Evolutionary conservation across 1,140 invertebrate species (phyloP).

Genomic region (Neocloeon triangulifer): DNA sequence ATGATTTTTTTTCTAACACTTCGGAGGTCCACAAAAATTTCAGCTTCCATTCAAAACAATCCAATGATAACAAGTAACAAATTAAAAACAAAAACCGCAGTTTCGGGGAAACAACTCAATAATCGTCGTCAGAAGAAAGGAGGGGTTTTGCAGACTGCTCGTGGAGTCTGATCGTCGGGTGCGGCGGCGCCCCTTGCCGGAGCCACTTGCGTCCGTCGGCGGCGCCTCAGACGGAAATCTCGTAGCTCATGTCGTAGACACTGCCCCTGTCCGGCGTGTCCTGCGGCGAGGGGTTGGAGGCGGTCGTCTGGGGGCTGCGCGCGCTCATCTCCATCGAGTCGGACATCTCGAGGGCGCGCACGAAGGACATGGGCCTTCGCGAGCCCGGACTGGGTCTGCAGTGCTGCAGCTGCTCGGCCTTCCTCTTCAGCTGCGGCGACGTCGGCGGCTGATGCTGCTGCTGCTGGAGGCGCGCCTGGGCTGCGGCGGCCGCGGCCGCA

Average conservation of each 20-base stretch:
- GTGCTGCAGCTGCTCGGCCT: constrained; percentile 13
- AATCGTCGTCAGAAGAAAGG: no score
- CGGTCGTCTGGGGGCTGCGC: constrained; percentile 5
- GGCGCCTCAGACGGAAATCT: constrained; percentile 57
- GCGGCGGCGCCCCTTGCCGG: no score
- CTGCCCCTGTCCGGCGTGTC: constrained; percentile 60
- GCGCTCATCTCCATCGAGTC: constrained; percentile 51
- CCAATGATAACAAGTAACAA: no score
- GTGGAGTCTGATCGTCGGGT: no score
- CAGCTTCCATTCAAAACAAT: no score
- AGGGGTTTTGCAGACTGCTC: no score
- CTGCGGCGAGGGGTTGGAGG: constrained; percentile 6
- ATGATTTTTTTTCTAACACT: no score
- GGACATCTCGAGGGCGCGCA: constrained; percentile 74
- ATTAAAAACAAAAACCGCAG: no score
- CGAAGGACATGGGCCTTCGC: constrained; percentile 72
- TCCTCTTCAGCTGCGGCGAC: constrained; percentile 40
- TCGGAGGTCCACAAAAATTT: no score
- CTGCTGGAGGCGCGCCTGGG: constrained; percentile 21
- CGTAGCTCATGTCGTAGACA: constrained; percentile 89
- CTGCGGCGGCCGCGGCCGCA: constrained; percentile 43
- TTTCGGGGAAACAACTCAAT: no score
- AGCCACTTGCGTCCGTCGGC: no score
- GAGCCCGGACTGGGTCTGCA: constrained; percentile 17
- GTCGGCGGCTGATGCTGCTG: constrained; percentile 14